phyloP scores from a whole-genome alignment of 2,113 vertebrate species.

The Gila orcuttii region DNA sequence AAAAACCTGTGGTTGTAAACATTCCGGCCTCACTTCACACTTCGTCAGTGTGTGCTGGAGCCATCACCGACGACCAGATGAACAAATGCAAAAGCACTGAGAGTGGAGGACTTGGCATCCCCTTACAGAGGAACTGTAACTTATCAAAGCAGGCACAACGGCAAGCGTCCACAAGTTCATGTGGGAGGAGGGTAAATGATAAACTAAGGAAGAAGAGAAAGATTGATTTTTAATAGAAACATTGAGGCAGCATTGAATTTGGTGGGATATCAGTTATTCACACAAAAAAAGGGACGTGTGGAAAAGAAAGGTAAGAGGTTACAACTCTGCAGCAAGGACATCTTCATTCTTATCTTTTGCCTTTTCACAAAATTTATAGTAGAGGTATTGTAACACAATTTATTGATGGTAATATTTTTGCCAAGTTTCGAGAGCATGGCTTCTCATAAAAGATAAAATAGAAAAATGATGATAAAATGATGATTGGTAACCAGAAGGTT shows the following conservation, averaged over 20 bases:
- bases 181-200: neutral
- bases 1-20: neutral
- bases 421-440: neutral
- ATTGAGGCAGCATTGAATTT: conserved; percentile 21
- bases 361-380: neutral
- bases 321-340: neutral
- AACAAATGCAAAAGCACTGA: conserved; percentile 9
- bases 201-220: too few species aligned
- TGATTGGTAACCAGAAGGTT: neutral
- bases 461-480: neutral
- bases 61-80: conserved; percentile 1
- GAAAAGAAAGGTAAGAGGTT: conserved; percentile 22
- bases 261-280: conserved; percentile 15
- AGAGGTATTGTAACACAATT: too few species aligned
- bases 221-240: conserved; percentile 4
- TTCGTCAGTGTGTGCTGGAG: neutral
- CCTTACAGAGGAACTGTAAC: conserved; percentile 11
- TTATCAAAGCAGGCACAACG: conserved; percentile 1
- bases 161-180: neutral
- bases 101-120: neutral
- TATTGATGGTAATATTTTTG: neutral
- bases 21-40: conserved; percentile 1
- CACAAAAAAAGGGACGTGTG: neutral
- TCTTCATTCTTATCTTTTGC: neutral
- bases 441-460: neutral